Percentiles rank a stretch among this genome's conserved stretches.
Conservation (phyloP, 2,888 invertebrate species). For the Automeris io region DNA sequence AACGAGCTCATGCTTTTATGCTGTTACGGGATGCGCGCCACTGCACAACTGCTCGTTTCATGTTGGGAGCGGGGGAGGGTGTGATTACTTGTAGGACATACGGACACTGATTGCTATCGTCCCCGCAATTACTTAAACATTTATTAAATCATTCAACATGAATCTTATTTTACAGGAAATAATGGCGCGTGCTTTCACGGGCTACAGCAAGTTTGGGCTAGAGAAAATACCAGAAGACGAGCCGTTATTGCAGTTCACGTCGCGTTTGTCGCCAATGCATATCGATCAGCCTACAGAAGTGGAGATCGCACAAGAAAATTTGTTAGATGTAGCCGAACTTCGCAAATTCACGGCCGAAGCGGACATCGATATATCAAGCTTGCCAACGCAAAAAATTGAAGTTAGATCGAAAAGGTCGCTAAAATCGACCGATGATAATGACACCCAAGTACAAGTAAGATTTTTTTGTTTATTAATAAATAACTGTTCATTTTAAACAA, state of each 20-base stretch:
- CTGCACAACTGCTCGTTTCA: too few species aligned
- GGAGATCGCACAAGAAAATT: conserved; percentile 16
- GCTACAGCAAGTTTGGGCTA: conserved; percentile 16
- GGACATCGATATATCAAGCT: conserved; percentile 35
- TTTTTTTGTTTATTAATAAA: too few species aligned
- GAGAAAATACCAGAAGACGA: conserved; percentile 32
- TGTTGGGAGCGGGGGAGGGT: too few species aligned
- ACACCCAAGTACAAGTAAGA: conserved; percentile 11
- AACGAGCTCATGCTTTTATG: too few species aligned
- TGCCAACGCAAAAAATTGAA: conserved; percentile 46
- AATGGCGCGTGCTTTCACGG: conserved; percentile 16
- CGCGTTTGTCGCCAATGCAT: background rate
- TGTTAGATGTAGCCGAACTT: conserved; percentile 12
- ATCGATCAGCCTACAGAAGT: conserved; percentile 9
- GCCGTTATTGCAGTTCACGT: conserved; percentile 2
- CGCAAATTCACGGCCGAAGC: conserved; percentile 15
- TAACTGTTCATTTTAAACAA: too few species aligned
- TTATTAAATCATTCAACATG: too few species aligned
- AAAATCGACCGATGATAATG: conserved; percentile 22
- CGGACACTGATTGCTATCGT: too few species aligned
- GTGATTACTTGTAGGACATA: too few species aligned
- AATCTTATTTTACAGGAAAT: conserved; percentile 18
- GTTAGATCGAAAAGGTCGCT: conserved; percentile 24
- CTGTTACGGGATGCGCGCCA: too few species aligned
- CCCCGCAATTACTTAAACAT: too few species aligned